These are phyloP conservation scores for Himalopsyche tibetana DNA, from an alignment of 2,888 invertebrate genomes.

Conservation along the genomic window DNA sequence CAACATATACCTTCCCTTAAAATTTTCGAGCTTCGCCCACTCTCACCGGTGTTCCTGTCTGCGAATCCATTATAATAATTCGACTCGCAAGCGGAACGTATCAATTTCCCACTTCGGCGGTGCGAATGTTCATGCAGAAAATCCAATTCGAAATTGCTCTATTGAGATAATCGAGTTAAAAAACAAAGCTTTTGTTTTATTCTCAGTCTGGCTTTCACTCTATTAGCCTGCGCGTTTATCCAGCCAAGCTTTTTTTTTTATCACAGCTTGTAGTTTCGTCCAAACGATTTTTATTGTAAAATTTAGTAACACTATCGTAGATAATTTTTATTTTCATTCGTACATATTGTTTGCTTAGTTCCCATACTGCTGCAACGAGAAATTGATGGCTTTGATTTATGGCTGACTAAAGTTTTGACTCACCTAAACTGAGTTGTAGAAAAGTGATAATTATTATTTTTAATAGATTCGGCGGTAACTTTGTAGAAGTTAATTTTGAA, in stretches of 20 bases:
- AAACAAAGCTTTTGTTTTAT: slow-evolving; percentile 1
- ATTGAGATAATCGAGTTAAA: slow-evolving; percentile 19
- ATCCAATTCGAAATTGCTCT: background rate
- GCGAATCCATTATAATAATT: slow-evolving; percentile 15
- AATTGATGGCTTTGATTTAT: no score
- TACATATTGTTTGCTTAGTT: no score
- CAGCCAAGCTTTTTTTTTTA: background rate
- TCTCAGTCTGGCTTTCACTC: background rate
- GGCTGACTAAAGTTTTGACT: no score
- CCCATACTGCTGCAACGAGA: no score
- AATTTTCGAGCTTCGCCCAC: background rate
- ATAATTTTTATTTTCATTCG: no score
- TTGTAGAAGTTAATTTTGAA: no score
- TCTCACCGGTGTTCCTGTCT: background rate
- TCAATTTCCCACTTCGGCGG: background rate
- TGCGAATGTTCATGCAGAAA: slow-evolving; percentile 9
- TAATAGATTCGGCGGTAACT: no score
- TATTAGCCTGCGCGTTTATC: background rate
- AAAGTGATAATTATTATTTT: no score
- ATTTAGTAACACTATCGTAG: background rate
- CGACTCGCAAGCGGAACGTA: background rate
- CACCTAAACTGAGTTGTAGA: no score
- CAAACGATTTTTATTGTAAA: background rate
- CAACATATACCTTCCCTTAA: no score
- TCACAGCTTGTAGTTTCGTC: background rate